Conservation (phyloP, 2,113 vertebrate species). For the Atractosteus spatula region DNA sequence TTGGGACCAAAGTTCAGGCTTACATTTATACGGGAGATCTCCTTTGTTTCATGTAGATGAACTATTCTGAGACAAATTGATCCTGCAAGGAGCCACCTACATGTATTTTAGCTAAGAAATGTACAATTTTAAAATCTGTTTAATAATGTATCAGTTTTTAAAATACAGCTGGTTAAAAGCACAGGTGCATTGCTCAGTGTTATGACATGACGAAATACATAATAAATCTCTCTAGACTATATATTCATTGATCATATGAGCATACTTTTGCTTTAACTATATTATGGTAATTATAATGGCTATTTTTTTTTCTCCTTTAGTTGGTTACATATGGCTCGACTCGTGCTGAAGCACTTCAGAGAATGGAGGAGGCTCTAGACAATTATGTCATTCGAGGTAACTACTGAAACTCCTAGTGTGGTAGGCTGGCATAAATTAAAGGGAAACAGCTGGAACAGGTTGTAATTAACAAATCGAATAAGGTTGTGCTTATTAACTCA, state of each 20-base stretch:
- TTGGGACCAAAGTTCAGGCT: neutral
- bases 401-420: slow-evolving; percentile 57
- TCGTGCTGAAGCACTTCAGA: slow-evolving; percentile 82
- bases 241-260: neutral
- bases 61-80: slow-evolving; percentile 18
- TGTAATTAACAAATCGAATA: slow-evolving; percentile 74
- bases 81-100: slow-evolving; percentile 18
- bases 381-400: slow-evolving; percentile 95
- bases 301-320: slow-evolving; percentile 50
- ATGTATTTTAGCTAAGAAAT: neutral
- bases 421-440: slow-evolving; percentile 57
- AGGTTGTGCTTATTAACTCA: slow-evolving; percentile 68
- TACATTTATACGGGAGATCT: slow-evolving; percentile 5
- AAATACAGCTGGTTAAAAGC: too few relatives aligned
- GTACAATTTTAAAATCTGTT: too few relatives aligned
- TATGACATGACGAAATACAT: neutral
- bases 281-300: neutral
- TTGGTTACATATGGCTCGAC: slow-evolving; percentile 84
- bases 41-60: slow-evolving; percentile 22
- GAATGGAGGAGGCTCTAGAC: slow-evolving; percentile 87
- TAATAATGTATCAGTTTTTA: too few relatives aligned
- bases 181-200: too few relatives aligned
- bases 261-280: neutral
- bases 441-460: slow-evolving; percentile 68
- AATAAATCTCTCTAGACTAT: neutral